phyloP scores from a whole-genome alignment of 1,140 invertebrate genomes.

The Caenorhabditis elegans region DNA sequence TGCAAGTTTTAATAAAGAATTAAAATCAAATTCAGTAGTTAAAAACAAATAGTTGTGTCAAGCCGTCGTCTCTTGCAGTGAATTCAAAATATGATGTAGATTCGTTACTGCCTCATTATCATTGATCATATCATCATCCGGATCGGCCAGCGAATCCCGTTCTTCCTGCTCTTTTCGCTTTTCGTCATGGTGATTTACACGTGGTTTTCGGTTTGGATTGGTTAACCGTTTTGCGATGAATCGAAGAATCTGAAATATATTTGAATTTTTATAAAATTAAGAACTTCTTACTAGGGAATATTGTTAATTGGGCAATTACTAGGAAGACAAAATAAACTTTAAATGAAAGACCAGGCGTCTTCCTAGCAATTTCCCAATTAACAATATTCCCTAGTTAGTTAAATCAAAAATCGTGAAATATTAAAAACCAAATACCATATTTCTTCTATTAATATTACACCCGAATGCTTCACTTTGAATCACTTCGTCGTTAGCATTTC shows the following conservation, averaged over 20 bases:
- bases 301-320: too few relatives aligned
- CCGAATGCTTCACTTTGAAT: too few relatives aligned
- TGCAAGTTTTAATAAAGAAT: constrained; percentile 28
- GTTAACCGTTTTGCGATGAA: constrained; percentile 40
- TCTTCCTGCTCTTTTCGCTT: constrained; percentile 5
- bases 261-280: too few relatives aligned
- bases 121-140: neutral
- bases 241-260: constrained; percentile 31
- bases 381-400: too few relatives aligned
- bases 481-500: too few relatives aligned
- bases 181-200: constrained; percentile 25
- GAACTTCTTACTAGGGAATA: too few relatives aligned
- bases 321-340: too few relatives aligned
- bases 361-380: too few relatives aligned
- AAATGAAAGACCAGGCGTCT: too few relatives aligned
- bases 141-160: constrained; percentile 3
- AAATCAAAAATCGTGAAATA: too few relatives aligned
- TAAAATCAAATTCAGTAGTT: neutral
- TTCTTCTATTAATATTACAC: too few relatives aligned
- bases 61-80: neutral
- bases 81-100: neutral
- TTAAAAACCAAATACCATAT: too few relatives aligned
- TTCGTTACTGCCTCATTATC: neutral
- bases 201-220: constrained; percentile 38
- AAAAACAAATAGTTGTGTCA: neutral